Evolutionary conservation across 2,888 invertebrate species (phyloP), one percentile per base, ranked within the genome.

Genomic region (Lycophotia porphyrea): DNA sequence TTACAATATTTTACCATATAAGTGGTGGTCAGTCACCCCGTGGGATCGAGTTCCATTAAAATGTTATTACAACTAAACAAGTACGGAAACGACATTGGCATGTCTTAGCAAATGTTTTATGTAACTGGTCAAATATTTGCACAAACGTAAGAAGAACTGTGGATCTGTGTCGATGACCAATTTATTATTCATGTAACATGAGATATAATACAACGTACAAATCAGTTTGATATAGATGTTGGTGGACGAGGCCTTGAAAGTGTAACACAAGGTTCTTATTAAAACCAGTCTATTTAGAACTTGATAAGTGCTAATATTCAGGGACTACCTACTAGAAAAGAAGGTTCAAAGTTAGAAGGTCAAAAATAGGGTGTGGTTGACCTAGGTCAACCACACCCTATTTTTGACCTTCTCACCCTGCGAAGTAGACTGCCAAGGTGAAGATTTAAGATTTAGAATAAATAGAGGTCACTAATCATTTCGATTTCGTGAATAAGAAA

Each of bases 61-160:
- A 82, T 66, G 55, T 71, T 49, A 66, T 84, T 76, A 82, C 72
- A 71, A 71, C 71, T 27, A 84, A 72, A 42, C 63, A 71, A 71
- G 61, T 81, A 77, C 71, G 78, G 71, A 84, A 82, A 67, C 74
- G 52, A 71, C 78, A 78, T 78, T 78, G 74, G 73, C 63, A 72
- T 71, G 84, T 70, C 65, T 81, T 82, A 78, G 74, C 79, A 78
- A 85, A 84, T 74, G 61, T 67, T 73, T 84, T 79, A 85, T 34
- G 67, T 85, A 85, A 85, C 75, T 44, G 34, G 63, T 66, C 71
- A 85, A 82, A 84, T 85, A 85, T 84, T 85, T 80, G 73, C 78
- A 63, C 75, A 78, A 80, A 84, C 77, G 66, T 70, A 58, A 76
- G 80, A 84, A 60, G 55, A 69, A 44, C 36, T 44, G 78, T 21